These are phyloP conservation scores for Diadumene lineata DNA, from an alignment of 92 coral and sea anemone genomes.

Conservation along the genomic window DNA sequence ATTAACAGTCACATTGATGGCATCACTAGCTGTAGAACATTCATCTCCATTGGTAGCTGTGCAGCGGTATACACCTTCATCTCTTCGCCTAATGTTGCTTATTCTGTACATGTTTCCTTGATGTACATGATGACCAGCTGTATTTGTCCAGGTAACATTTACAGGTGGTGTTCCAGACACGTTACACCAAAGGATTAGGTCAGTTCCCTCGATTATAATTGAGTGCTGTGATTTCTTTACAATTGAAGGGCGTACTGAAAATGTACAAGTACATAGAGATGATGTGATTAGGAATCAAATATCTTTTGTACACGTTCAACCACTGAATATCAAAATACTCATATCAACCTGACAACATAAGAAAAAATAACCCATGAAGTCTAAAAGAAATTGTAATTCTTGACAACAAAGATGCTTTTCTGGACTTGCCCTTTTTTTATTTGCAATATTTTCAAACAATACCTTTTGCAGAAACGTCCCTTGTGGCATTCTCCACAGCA, in stretches of 20 bases:
- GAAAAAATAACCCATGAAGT: too few species aligned
- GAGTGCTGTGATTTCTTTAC: neutral
- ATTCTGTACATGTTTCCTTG: neutral
- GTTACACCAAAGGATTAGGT: conserved; percentile 1
- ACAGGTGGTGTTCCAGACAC: conserved; percentile 8
- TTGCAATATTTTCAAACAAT: too few species aligned
- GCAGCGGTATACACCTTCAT: conserved; percentile 47
- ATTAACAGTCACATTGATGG: conserved; percentile 10
- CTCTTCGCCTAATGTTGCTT: conserved; percentile 4
- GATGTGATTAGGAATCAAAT: too few species aligned
- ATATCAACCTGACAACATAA: too few species aligned
- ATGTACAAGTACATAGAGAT: too few species aligned
- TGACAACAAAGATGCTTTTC: too few species aligned
- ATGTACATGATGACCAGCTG: neutral
- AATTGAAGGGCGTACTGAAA: neutral
- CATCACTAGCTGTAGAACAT: conserved; percentile 24
- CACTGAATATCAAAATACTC: too few species aligned
- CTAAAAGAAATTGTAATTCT: too few species aligned
- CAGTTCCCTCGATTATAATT: conserved; percentile 1
- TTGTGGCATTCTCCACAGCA: too few species aligned
- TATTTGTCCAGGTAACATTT: conserved; percentile 9
- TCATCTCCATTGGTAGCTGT: conserved; percentile 47
- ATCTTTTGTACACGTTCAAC: too few species aligned
- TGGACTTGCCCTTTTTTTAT: too few species aligned
- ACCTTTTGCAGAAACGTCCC: too few species aligned